Conservation (phyloP, 2,113 vertebrate genomes). For the Marcusenius ussheri region DNA sequence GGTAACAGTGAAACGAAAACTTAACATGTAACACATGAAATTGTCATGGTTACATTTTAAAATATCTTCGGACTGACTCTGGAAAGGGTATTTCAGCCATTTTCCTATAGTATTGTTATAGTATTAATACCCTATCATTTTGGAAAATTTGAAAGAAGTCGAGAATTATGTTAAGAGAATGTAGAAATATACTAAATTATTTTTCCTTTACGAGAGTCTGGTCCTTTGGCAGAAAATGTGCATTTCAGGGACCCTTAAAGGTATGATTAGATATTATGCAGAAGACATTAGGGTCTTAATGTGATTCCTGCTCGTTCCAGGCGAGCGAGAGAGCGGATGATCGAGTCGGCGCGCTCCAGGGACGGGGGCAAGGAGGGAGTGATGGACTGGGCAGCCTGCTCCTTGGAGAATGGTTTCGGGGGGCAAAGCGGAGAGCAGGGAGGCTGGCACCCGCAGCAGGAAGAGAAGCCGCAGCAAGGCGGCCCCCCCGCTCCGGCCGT, state of each 20-base stretch:
- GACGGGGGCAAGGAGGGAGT: constrained; percentile 54
- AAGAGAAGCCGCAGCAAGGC: constrained; percentile 33
- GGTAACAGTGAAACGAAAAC: neutral
- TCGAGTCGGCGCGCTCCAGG: constrained; percentile 51
- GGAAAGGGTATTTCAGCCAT: neutral
- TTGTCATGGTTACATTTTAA: neutral
- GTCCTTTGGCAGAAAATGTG: neutral
- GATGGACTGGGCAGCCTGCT: constrained; percentile 59
- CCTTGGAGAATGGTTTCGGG: constrained; percentile 62
- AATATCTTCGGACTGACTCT: neutral
- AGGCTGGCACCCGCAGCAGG: constrained; percentile 33
- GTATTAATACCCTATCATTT: neutral
- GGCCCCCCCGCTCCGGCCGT: constrained; percentile 43
- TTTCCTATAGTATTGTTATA: neutral
- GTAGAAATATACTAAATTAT: neutral
- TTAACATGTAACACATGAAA: neutral
- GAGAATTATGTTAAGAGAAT: neutral
- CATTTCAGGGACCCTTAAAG: neutral
- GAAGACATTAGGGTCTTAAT: neutral
- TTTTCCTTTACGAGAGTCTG: neutral
- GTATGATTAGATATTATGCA: neutral
- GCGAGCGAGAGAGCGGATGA: constrained; percentile 78
- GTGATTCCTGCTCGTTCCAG: constrained; percentile 44
- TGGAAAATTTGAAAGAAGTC: neutral
- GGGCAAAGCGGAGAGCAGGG: constrained; percentile 35